phyloP scores from a whole-genome alignment of 2,797 vertebrate species.

The Sebastes cheni region DNA sequence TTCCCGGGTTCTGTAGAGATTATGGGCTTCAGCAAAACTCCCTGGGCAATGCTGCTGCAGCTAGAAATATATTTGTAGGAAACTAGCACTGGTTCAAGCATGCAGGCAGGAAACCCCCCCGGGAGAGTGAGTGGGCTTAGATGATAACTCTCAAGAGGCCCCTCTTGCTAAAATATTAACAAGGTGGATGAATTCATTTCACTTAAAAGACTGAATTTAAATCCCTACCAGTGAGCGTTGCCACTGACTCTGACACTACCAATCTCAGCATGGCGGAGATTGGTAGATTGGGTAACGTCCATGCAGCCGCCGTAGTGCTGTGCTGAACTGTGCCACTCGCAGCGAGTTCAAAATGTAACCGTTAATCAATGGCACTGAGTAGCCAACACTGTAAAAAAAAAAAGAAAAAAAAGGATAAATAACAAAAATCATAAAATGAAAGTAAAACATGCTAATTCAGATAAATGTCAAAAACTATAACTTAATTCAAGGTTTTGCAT shows the following conservation, averaged over 20 bases:
- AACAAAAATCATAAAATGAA: too few relatives aligned
- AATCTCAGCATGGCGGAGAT: neutral
- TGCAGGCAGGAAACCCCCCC: conserved; percentile 4
- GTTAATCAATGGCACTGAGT: too few relatives aligned
- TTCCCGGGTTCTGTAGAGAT: conserved; percentile 10
- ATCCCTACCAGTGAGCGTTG: conserved; percentile 24
- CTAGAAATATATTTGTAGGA: conserved; percentile 36
- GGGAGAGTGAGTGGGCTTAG: conserved; percentile 35
- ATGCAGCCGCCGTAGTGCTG: neutral
- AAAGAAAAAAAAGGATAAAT: too few relatives aligned
- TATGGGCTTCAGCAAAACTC: conserved; percentile 27
- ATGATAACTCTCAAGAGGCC: conserved; percentile 48
- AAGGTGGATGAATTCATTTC: conserved; percentile 53
- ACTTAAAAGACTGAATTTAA: conserved; percentile 48
- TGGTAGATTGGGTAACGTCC: conserved; percentile 9
- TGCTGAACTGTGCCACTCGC: neutral
- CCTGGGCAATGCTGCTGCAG: conserved; percentile 9
- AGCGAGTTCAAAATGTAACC: conserved; percentile 32
- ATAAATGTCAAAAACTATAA: too few relatives aligned
- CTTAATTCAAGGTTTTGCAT: too few relatives aligned
- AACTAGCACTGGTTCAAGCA: conserved; percentile 19
- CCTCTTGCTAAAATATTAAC: conserved; percentile 63
- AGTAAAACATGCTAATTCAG: too few relatives aligned
- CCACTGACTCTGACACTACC: conserved; percentile 6
- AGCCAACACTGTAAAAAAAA: too few relatives aligned